Evolutionary conservation across 2,113 vertebrate genomes (phyloP).

Genomic region (Gallinago jamesoni): DNA sequence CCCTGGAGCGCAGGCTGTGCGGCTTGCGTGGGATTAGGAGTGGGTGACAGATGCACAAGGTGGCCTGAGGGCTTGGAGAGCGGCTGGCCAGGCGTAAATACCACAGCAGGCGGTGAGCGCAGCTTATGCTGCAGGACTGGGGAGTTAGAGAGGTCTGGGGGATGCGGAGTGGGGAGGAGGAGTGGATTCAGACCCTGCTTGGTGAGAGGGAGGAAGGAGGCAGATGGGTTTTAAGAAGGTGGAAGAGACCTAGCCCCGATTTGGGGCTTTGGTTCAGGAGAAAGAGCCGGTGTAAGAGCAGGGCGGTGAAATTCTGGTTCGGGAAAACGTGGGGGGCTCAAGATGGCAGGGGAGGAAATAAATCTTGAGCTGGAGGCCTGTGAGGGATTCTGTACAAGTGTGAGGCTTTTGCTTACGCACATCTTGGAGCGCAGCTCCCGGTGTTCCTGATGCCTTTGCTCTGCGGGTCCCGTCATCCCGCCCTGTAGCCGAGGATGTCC

Average conservation of each 20-base stretch:
- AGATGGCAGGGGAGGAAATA: not conserved
- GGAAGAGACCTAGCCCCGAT: accelerated
- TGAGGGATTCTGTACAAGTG: not conserved
- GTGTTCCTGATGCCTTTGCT: accelerated
- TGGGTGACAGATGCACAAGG: slow-evolving; percentile 19
- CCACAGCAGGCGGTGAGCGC: not conserved
- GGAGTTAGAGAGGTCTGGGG: not conserved
- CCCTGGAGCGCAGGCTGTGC: not conserved
- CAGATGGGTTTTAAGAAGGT: not conserved
- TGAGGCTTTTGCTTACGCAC: accelerated
- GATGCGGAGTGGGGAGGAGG: too few species aligned
- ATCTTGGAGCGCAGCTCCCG: accelerated
- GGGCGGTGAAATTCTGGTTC: too few species aligned
- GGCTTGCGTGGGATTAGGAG: slow-evolving; percentile 3
- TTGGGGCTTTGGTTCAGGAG: not conserved
- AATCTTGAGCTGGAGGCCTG: not conserved
- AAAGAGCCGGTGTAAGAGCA: too few species aligned
- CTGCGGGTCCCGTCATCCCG: too few species aligned
- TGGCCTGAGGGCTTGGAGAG: slow-evolving; percentile 8
- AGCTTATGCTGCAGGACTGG: not conserved
- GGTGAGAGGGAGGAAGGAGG: not conserved
- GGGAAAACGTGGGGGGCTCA: not conserved
- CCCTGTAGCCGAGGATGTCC: accelerated
- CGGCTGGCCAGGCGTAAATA: not conserved
- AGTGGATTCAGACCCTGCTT: not conserved